phyloP scores from a whole-genome alignment of 2,797 vertebrate species.

The Perodicticus potto region DNA sequence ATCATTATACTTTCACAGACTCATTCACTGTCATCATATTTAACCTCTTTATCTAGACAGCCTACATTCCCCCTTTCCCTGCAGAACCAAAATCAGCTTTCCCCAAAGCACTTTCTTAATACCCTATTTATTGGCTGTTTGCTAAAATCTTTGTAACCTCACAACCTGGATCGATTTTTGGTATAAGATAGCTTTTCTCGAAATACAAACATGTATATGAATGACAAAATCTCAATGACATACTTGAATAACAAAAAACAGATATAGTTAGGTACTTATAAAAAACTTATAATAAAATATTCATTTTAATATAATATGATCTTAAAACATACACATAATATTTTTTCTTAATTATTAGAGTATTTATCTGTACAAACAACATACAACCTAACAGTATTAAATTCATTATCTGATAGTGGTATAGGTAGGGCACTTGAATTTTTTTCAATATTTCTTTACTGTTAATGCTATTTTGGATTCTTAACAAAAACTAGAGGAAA shows the following conservation, averaged over 20 bases:
- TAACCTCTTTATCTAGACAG: constrained; percentile 8
- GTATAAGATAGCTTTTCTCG: background rate
- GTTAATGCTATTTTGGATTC: background rate
- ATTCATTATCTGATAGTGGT: background rate
- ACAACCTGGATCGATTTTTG: constrained; percentile 33
- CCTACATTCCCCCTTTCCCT: background rate
- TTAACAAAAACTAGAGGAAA: constrained; percentile 29
- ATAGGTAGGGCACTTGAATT: background rate
- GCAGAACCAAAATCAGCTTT: constrained; percentile 13
- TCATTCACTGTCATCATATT: background rate
- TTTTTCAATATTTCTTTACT: constrained; percentile 55
- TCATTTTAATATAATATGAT: constrained; percentile 42
- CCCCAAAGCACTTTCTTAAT: background rate
- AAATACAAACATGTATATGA: background rate
- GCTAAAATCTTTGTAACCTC: background rate
- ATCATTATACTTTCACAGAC: background rate
- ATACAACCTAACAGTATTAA: background rate
- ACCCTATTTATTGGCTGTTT: background rate
- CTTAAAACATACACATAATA: background rate
- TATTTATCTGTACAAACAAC: background rate
- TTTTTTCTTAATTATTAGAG: constrained; percentile 38
- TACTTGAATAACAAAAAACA: background rate
- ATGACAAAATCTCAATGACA: background rate
- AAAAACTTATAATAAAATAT: background rate
- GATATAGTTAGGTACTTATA: background rate